These are phyloP conservation scores for Lagria hirta DNA, from an alignment of 2,888 invertebrate species.

Conservation along the genomic window DNA sequence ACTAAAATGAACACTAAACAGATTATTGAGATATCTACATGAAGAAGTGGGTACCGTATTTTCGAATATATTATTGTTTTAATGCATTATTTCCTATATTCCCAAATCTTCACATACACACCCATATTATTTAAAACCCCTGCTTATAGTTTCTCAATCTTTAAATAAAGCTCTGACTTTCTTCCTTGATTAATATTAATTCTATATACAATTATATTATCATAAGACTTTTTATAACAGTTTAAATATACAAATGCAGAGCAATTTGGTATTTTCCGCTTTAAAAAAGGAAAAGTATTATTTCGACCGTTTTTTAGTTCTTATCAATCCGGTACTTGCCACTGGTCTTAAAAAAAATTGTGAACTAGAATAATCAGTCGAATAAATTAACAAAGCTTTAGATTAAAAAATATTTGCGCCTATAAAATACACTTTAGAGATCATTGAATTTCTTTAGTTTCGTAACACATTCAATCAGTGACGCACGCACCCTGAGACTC, in stretches of 20 bases:
- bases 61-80: too few species aligned
- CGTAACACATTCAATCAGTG: too few species aligned
- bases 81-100: too few species aligned
- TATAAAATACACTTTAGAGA: conserved; percentile 32
- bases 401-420: conserved; percentile 25
- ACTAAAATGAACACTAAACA: too few species aligned
- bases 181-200: too few species aligned
- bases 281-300: conserved; percentile 8
- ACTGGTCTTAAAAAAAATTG: conserved; percentile 30
- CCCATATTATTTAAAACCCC: too few species aligned
- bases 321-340: conserved; percentile 37
- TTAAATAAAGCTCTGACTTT: conserved; percentile 26
- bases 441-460: conserved; percentile 27
- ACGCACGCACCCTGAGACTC: conserved; percentile 13
- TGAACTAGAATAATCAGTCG: conserved; percentile 15
- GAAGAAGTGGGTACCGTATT: too few species aligned
- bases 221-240: conserved; percentile 33
- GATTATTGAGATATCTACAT: too few species aligned
- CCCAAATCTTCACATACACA: too few species aligned
- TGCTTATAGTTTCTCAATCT: too few species aligned
- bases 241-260: conserved; percentile 21
- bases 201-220: conserved; percentile 29
- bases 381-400: conserved; percentile 7
- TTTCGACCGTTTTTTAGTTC: conserved; percentile 2
- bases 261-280: conserved; percentile 20